A percentile compares a stretch with the other conserved stretches of the same genome.
Evolutionary conservation across 2,113 vertebrate species (phyloP).

Genomic region (Trogon surrucura): DNA sequence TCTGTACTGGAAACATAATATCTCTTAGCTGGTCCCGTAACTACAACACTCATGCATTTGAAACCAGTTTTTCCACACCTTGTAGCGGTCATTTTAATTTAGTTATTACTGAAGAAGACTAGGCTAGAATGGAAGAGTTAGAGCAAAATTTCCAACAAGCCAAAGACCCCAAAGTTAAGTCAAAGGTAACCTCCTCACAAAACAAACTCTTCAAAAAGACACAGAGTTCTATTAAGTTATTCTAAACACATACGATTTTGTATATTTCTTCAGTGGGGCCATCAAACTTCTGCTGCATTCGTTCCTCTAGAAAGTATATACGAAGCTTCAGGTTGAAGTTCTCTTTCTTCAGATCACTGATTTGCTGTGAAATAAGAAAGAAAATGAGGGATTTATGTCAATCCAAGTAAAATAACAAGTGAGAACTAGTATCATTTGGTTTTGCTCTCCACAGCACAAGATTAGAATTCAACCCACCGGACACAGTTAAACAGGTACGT

Average conservation of each 20-base stretch:
- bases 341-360: constrained; percentile 95
- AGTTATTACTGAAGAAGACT: background rate
- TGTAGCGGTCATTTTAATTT: background rate
- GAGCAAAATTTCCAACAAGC: background rate
- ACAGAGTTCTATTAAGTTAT: background rate
- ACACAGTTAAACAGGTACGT: rapidly evolving
- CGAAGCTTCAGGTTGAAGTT: constrained; percentile 98
- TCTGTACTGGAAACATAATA: background rate
- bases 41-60: background rate
- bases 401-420: background rate
- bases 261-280: constrained; percentile 90
- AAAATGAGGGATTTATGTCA: background rate
- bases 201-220: background rate
- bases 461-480: background rate
- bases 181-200: background rate
- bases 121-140: background rate
- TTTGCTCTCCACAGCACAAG: background rate
- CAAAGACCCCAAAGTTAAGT: background rate
- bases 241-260: constrained; percentile 82
- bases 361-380: constrained; percentile 83
- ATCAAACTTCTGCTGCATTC: constrained; percentile 92
- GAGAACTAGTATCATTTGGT: background rate
- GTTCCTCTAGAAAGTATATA: constrained; percentile 97
- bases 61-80: background rate
- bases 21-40: background rate